A percentile compares a stretch with the other conserved stretches of the same genome.
Conservation (phyloP, 1,140 invertebrate genomes). For the Dermatophagoides farinae region DNA sequence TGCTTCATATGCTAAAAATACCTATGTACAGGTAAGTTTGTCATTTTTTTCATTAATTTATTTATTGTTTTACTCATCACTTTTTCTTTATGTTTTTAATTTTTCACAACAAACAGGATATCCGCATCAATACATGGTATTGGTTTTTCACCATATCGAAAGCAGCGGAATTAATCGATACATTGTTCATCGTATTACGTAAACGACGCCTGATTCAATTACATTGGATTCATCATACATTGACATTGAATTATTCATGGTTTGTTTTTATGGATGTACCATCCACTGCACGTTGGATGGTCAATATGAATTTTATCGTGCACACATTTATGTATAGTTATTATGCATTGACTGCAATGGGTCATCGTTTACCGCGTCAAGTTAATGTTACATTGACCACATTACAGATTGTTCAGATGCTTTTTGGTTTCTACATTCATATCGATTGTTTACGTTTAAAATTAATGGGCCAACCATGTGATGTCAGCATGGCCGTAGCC, state of each 20-base stretch:
- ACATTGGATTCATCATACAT: slow-evolving; percentile 38
- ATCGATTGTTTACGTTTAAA: slow-evolving; percentile 23
- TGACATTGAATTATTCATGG: slow-evolving; percentile 30
- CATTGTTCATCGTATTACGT: slow-evolving; percentile 32
- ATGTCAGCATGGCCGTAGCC: background rate
- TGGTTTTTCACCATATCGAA: slow-evolving; percentile 86
- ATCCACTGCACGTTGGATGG: slow-evolving; percentile 55
- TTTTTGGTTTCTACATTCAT: slow-evolving; percentile 34
- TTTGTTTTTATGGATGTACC: slow-evolving; percentile 29
- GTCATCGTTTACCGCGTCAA: slow-evolving; percentile 28
- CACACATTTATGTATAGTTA: slow-evolving; percentile 33
- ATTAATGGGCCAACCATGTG: background rate
- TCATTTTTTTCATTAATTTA: background rate
- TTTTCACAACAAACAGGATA: too few species aligned
- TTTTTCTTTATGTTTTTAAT: too few species aligned
- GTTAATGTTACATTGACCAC: slow-evolving; percentile 32
- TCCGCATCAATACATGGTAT: slow-evolving; percentile 80
- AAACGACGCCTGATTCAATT: slow-evolving; percentile 36
- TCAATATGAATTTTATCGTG: slow-evolving; percentile 93
- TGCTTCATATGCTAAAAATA: slow-evolving; percentile 9
- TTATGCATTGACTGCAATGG: slow-evolving; percentile 31
- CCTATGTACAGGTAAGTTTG: slow-evolving; percentile 10
- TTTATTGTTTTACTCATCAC: slow-evolving; percentile 33
- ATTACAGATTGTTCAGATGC: slow-evolving; percentile 33
- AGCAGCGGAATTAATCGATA: slow-evolving; percentile 37